Conservation (phyloP, 2,113 vertebrate genomes). For the Xyliphius kryptos region DNA sequence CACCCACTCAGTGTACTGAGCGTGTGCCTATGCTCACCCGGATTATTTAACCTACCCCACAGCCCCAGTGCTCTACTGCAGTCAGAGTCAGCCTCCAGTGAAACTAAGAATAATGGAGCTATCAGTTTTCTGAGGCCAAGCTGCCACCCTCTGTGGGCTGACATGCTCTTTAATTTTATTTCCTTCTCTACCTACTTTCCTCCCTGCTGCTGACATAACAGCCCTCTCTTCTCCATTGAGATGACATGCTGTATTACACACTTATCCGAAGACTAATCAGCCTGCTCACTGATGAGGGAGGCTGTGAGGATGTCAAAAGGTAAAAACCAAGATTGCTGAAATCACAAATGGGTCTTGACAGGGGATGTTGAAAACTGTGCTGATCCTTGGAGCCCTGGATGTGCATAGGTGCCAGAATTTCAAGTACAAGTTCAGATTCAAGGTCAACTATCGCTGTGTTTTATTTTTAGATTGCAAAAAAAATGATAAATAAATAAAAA, state of each 20-base stretch:
- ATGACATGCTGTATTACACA: slow-evolving; percentile 37
- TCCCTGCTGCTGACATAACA: slow-evolving; percentile 36
- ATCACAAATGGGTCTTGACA: slow-evolving; percentile 28
- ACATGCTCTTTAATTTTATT: slow-evolving; percentile 29
- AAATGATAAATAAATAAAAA: too few relatives aligned
- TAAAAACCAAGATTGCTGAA: slow-evolving; percentile 30
- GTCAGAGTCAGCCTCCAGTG: slow-evolving; percentile 1
- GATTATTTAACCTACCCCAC: too few relatives aligned
- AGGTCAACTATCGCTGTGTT: too few relatives aligned
- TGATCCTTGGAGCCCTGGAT: too few relatives aligned
- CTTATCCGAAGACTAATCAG: slow-evolving; percentile 35
- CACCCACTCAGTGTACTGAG: too few relatives aligned
- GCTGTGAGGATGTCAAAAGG: slow-evolving; percentile 25
- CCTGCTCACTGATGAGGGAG: slow-evolving; percentile 8
- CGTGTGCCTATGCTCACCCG: too few relatives aligned
- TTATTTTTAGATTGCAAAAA: too few relatives aligned
- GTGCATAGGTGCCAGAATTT: not conserved
- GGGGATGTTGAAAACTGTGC: not conserved
- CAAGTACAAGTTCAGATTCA: too few relatives aligned
- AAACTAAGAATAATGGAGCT: slow-evolving; percentile 39
- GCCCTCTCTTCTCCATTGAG: slow-evolving; percentile 25
- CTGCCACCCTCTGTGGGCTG: slow-evolving; percentile 31
- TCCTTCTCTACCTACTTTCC: slow-evolving; percentile 28
- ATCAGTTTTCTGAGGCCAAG: slow-evolving; percentile 27
- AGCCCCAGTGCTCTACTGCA: too few relatives aligned